These are phyloP conservation scores for Cactoblastis cactorum DNA, from an alignment of 2,888 invertebrate genomes.

Conservation along the genomic window DNA sequence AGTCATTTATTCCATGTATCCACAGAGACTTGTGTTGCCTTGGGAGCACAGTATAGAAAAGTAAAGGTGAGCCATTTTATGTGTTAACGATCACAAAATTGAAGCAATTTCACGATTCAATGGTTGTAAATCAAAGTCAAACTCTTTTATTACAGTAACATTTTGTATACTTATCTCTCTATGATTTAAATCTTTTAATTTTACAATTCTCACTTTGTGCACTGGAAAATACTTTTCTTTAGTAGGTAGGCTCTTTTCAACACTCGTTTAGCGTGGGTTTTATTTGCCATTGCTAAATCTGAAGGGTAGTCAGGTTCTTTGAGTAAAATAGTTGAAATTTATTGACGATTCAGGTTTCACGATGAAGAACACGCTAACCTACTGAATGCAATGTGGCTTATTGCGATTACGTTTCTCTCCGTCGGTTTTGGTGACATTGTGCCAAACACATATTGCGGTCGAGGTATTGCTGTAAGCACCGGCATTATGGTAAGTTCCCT, in stretches of 20 bases:
- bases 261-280: slow-evolving; percentile 32
- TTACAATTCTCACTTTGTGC: slow-evolving; percentile 32
- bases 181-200: slow-evolving; percentile 44
- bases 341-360: slow-evolving; percentile 90
- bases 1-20: slow-evolving; percentile 12
- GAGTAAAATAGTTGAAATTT: slow-evolving; percentile 66
- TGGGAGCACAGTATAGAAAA: slow-evolving; percentile 43
- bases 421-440: slow-evolving; percentile 99
- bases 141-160: slow-evolving; percentile 58
- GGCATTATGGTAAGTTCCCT: slow-evolving; percentile 97
- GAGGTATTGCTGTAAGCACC: slow-evolving; percentile 99
- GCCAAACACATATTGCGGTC: slow-evolving; percentile 99
- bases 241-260: slow-evolving; percentile 42
- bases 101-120: slow-evolving; percentile 47
- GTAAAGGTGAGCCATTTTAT: slow-evolving; percentile 80
- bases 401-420: slow-evolving; percentile 99
- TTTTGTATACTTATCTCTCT: slow-evolving; percentile 33
- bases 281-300: slow-evolving; percentile 18
- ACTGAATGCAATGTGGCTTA: slow-evolving; percentile 99
- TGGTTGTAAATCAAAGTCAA: slow-evolving; percentile 67
- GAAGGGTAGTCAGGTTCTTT: slow-evolving; percentile 36
- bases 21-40: slow-evolving; percentile 55
- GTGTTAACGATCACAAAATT: slow-evolving; percentile 52
- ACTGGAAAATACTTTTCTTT: slow-evolving; percentile 30
- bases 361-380: slow-evolving; percentile 99